phyloP scores from a whole-genome alignment of 2,797 vertebrate species.

The Fundulus diaphanus region DNA sequence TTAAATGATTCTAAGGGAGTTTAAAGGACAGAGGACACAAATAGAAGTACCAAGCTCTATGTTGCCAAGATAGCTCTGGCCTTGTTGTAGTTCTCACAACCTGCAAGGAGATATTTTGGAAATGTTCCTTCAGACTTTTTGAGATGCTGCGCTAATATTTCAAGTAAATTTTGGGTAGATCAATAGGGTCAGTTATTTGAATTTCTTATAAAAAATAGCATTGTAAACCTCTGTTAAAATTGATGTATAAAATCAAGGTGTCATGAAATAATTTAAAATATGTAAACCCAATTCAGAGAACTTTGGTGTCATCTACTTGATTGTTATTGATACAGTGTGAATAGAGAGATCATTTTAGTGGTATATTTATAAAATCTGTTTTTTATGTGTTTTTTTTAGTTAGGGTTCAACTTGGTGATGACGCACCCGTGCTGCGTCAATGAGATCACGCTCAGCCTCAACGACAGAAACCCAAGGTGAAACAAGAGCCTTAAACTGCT shows the following conservation, averaged over 20 bases:
- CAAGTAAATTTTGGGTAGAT: background rate
- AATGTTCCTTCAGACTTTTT: background rate
- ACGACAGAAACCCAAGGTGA: slow-evolving; percentile 86
- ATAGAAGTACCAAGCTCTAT: background rate
- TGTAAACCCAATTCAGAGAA: background rate
- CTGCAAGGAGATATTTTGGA: background rate
- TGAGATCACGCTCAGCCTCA: slow-evolving; percentile 94
- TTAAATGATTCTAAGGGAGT: background rate
- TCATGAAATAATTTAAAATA: no score
- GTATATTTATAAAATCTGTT: background rate
- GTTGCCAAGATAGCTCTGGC: background rate
- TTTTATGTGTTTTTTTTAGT: slow-evolving; percentile 34
- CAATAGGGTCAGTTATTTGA: background rate
- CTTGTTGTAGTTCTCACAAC: background rate
- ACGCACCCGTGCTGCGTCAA: slow-evolving; percentile 92
- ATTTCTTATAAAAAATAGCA: background rate
- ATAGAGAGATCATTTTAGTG: background rate
- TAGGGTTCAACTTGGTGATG: slow-evolving; percentile 96
- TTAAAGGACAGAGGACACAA: background rate
- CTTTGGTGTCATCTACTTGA: background rate
- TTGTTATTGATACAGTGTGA: background rate
- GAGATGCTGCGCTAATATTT: background rate
- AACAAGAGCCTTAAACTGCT: background rate
- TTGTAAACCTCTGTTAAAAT: background rate
- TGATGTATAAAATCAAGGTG: background rate